These are phyloP conservation scores for Alectura lathami DNA, from an alignment of 2,113 vertebrate species.

Conservation along the genomic window DNA sequence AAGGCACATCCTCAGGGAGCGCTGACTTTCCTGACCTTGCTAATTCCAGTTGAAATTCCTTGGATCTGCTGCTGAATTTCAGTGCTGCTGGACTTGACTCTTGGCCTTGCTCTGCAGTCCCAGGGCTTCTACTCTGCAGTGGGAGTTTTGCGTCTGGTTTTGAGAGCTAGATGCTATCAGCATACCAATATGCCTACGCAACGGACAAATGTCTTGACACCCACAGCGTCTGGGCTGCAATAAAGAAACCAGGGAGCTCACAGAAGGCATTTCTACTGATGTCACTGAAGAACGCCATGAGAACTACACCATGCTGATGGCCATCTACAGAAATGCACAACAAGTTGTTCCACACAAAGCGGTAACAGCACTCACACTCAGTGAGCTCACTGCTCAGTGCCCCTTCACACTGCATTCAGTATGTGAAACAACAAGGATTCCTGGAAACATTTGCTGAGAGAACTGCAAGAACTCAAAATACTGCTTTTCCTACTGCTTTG, in stretches of 20 bases:
- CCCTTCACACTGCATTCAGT: neutral
- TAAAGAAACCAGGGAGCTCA: neutral
- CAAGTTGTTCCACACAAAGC: neutral
- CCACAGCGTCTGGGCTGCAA: neutral
- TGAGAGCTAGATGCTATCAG: neutral
- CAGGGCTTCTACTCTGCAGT: neutral
- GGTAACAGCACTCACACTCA: neutral
- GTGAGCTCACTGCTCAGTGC: neutral
- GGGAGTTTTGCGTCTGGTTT: neutral
- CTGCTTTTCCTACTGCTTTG: neutral
- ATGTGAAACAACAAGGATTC: neutral
- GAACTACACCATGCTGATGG: neutral
- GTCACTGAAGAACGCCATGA: fast-evolving
- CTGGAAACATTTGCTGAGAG: neutral
- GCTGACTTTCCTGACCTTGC: neutral
- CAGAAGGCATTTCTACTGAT: neutral
- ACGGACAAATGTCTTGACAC: neutral
- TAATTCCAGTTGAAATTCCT: neutral
- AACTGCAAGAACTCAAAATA: neutral
- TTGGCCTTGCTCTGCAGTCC: neutral
- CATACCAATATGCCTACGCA: neutral
- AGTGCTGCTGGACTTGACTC: neutral
- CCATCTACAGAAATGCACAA: fast-evolving
- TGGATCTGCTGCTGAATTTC: neutral
- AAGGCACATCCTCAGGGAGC: neutral